Conservation (phyloP, 2,113 vertebrate species). For the Urocolius indicus region DNA sequence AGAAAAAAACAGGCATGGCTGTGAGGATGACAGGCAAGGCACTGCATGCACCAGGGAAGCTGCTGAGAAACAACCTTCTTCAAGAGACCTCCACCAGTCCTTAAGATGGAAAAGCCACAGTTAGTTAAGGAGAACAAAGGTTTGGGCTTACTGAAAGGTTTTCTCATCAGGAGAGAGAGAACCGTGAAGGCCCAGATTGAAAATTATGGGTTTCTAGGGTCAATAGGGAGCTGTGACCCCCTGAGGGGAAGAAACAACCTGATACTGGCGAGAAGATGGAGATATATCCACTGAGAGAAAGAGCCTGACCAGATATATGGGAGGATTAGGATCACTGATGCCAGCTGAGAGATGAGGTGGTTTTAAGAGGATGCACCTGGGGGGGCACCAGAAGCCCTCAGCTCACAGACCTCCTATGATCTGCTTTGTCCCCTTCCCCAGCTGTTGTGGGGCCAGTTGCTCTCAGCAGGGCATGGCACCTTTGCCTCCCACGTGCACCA, state of each 20-base stretch:
- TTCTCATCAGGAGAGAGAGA: not conserved
- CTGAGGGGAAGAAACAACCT: not conserved
- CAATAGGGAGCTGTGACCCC: not conserved
- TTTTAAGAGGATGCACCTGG: not conserved
- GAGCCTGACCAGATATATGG: not conserved
- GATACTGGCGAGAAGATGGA: not conserved
- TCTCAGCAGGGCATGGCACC: not conserved
- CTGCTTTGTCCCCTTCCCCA: not conserved
- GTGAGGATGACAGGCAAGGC: not conserved
- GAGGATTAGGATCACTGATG: not conserved
- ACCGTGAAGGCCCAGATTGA: not conserved
- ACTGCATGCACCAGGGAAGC: fast-evolving
- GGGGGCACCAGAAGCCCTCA: not conserved
- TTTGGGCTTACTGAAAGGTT: not conserved
- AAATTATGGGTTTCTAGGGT: not conserved
- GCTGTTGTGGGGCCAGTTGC: not conserved
- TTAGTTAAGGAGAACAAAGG: not conserved
- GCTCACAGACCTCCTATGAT: fast-evolving
- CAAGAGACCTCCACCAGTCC: not conserved
- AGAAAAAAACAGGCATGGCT: not conserved
- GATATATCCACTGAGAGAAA: not conserved
- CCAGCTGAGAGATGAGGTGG: not conserved
- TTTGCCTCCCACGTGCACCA: not conserved
- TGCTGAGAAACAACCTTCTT: not conserved
- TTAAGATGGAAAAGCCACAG: not conserved